Evolutionary conservation across 1,140 invertebrate species (phyloP).

Genomic region (Drosophila nigrodunni): DNA sequence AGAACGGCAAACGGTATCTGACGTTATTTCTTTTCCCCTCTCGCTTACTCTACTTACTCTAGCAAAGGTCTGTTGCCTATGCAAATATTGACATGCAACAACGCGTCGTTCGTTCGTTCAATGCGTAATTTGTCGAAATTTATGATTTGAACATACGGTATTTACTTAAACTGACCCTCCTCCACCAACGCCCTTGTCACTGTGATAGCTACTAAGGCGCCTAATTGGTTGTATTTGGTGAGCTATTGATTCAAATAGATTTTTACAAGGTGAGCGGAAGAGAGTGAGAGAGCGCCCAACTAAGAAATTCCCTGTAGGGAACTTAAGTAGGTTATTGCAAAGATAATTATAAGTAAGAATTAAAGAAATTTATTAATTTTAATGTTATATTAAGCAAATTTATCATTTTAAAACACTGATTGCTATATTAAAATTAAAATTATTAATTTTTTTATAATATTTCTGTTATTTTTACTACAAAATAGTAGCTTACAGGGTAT

Average conservation of each 20-base stretch:
- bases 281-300: no score
- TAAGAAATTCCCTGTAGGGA: no score
- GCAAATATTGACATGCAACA: slow-evolving; percentile 66
- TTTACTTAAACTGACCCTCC: slow-evolving; percentile 53
- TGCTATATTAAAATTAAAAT: no score
- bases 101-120: slow-evolving; percentile 55
- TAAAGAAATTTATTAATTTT: no score
- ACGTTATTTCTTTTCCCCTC: slow-evolving; percentile 11
- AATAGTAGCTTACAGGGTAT: no score
- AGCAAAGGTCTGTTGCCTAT: slow-evolving; percentile 34
- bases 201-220: slow-evolving; percentile 60
- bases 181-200: slow-evolving; percentile 35
- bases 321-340: no score
- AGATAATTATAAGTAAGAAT: no score
- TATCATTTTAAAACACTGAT: no score
- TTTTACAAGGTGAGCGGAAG: slow-evolving; percentile 13
- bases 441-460: no score
- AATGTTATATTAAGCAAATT: no score
- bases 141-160: slow-evolving; percentile 48
- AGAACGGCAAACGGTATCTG: slow-evolving; percentile 7
- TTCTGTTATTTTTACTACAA: no score
- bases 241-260: slow-evolving; percentile 60
- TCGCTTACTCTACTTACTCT: neutral
- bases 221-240: slow-evolving; percentile 54
- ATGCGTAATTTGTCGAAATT: slow-evolving; percentile 73